Evolutionary conservation across 2,797 vertebrate species (phyloP).

Genomic region (Rhabdophis nuchalis): DNA sequence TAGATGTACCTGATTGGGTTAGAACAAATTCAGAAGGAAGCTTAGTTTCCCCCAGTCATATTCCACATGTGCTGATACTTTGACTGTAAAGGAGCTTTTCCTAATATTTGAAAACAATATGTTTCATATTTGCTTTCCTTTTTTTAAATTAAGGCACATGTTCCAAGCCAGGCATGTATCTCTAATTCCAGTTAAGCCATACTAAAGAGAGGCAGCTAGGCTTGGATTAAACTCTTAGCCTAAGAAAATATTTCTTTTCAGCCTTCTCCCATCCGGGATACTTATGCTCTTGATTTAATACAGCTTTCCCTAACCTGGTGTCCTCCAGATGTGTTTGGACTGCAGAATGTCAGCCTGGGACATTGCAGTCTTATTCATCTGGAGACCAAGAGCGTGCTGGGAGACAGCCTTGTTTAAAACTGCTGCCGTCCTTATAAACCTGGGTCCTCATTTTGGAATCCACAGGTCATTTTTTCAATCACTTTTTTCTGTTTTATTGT

Average conservation of each 20-base stretch:
- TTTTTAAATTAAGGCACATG: too few relatives aligned
- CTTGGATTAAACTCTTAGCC: background rate
- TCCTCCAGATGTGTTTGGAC: background rate
- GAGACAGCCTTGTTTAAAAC: background rate
- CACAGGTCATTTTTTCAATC: background rate
- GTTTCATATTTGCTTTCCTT: background rate
- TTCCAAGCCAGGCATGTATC: background rate
- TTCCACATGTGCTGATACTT: background rate
- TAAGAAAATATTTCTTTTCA: background rate
- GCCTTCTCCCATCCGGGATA: background rate
- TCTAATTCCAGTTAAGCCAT: background rate
- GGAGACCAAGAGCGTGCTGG: background rate
- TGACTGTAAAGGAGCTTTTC: background rate
- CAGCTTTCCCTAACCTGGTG: background rate
- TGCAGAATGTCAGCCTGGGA: background rate
- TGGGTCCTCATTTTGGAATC: background rate
- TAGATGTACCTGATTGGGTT: background rate
- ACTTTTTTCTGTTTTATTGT: background rate
- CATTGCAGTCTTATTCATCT: background rate
- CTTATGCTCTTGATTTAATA: background rate
- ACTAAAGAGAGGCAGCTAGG: background rate
- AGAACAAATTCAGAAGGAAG: background rate
- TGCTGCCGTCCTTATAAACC: background rate
- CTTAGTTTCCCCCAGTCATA: background rate
- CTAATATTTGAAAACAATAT: background rate